Conservation (phyloP, 2,113 vertebrate genomes). For the Morone saxatilis region DNA sequence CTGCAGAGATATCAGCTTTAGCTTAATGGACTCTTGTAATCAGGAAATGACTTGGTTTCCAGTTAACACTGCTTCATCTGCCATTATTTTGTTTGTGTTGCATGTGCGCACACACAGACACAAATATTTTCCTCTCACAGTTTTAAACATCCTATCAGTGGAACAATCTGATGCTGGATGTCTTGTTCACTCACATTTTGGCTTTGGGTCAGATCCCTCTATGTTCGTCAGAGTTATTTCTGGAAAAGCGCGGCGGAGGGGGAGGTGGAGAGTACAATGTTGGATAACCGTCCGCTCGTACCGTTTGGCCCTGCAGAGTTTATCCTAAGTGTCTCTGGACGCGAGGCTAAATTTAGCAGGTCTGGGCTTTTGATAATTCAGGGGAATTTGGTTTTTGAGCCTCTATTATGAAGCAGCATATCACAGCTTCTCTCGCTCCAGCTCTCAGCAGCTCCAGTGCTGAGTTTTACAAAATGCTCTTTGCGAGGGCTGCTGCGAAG, state of each 20-base stretch:
- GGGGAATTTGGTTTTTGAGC: conserved; percentile 66
- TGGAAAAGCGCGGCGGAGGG: conserved; percentile 48
- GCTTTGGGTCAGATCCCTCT: conserved; percentile 57
- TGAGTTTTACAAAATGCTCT: conserved; percentile 66
- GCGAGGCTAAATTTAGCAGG: conserved; percentile 72
- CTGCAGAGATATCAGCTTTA: conserved; percentile 35
- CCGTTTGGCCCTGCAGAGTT: conserved; percentile 61
- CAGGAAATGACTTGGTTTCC: conserved; percentile 57
- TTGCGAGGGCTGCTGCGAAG: conserved; percentile 34
- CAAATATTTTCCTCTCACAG: conserved; percentile 41
- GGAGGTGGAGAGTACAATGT: conserved; percentile 48
- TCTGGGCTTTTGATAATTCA: conserved; percentile 72
- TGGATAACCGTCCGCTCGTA: conserved; percentile 53
- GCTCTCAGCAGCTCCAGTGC: conserved; percentile 52
- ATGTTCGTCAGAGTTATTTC: conserved; percentile 72
- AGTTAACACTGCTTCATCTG: conserved; percentile 50
- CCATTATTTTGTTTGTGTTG: conserved; percentile 45
- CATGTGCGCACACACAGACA: background rate
- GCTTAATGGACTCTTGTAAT: conserved; percentile 52
- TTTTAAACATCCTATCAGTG: conserved; percentile 39
- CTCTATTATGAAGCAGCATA: conserved; percentile 46
- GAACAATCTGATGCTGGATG: conserved; percentile 64
- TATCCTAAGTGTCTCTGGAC: conserved; percentile 69
- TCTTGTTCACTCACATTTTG: conserved; percentile 57
- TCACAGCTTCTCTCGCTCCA: conserved; percentile 46